A percentile compares a stretch with the other conserved stretches of the same genome.
These are phyloP conservation scores for Numenius phaeopus DNA, from an alignment of 2,797 vertebrate species.

Conservation along the genomic window DNA sequence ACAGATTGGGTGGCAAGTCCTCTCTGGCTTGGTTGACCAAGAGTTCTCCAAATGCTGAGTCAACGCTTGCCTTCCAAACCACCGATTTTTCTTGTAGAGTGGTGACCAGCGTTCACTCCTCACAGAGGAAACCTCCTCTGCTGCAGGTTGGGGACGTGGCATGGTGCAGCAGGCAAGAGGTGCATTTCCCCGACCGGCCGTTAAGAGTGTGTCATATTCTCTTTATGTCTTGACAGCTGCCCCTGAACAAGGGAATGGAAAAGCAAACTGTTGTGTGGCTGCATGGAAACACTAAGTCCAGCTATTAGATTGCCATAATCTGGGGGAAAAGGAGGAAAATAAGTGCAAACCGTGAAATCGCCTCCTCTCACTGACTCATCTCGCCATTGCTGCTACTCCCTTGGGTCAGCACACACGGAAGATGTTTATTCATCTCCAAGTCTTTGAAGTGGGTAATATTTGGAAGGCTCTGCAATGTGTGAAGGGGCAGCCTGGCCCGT, in stretches of 20 bases:
- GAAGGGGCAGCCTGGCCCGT: background rate
- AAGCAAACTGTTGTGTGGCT: background rate
- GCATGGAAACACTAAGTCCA: background rate
- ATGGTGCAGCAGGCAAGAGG: background rate
- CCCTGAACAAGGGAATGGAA: background rate
- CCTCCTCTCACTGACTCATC: background rate
- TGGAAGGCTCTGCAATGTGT: background rate
- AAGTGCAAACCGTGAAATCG: background rate
- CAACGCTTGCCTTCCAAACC: background rate
- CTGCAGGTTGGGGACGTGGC: background rate
- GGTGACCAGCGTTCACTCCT: background rate
- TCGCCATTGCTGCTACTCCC: background rate
- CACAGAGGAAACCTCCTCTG: background rate
- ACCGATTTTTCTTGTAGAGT: background rate
- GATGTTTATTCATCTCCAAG: background rate
- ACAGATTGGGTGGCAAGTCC: background rate
- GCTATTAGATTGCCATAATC: background rate
- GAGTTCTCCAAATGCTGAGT: background rate
- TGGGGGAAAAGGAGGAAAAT: background rate
- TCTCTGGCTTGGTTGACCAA: background rate
- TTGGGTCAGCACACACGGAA: background rate
- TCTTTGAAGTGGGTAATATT: background rate
- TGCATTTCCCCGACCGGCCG: rapidly evolving
- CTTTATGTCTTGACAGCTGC: background rate
- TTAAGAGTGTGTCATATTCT: background rate